Conservation (phyloP, 1,140 invertebrate genomes). For the Cataglyphis hispanica region DNA sequence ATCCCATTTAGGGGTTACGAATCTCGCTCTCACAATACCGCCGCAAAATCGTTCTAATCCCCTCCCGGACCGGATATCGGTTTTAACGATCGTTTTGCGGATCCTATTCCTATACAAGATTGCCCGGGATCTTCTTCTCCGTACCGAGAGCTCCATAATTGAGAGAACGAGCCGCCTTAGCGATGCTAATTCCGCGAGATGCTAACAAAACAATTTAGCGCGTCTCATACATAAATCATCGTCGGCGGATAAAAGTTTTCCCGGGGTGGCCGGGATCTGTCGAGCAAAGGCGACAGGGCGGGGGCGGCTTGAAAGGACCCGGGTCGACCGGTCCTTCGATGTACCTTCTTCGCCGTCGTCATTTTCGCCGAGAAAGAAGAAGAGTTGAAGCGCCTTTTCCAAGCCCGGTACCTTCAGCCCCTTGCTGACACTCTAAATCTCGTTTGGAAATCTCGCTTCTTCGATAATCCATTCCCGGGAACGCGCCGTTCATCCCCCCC, state of each 20-base stretch:
- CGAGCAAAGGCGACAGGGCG: slow-evolving; percentile 3
- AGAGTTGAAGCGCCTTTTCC: slow-evolving; percentile 55
- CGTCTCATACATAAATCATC: slow-evolving; percentile 60
- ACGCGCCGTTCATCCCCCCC: slow-evolving; percentile 5
- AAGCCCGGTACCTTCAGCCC: slow-evolving; percentile 43
- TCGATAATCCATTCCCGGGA: slow-evolving; percentile 60
- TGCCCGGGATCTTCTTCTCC: slow-evolving; percentile 5
- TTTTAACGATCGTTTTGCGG: slow-evolving; percentile 45
- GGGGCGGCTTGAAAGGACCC: slow-evolving; percentile 45
- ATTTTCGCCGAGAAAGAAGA: slow-evolving; percentile 44
- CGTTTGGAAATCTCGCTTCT: slow-evolving; percentile 63
- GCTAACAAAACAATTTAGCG: slow-evolving; percentile 60
- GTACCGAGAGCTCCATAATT: slow-evolving; percentile 24
- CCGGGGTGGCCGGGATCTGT: background rate
- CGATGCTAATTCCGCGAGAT: slow-evolving; percentile 55
- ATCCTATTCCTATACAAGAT: background rate
- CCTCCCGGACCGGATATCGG: background rate
- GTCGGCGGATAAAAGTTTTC: slow-evolving; percentile 55
- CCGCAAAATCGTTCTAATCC: slow-evolving; percentile 30
- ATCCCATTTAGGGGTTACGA: background rate
- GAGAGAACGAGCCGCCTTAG: slow-evolving; percentile 42
- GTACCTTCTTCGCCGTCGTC: slow-evolving; percentile 46
- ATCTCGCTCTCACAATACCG: background rate
- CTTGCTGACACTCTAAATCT: slow-evolving; percentile 61
- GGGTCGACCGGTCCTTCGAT: slow-evolving; percentile 38